Evolutionary conservation across 2,888 invertebrate species (phyloP).

Genomic region (Lydus trimaculatus): DNA sequence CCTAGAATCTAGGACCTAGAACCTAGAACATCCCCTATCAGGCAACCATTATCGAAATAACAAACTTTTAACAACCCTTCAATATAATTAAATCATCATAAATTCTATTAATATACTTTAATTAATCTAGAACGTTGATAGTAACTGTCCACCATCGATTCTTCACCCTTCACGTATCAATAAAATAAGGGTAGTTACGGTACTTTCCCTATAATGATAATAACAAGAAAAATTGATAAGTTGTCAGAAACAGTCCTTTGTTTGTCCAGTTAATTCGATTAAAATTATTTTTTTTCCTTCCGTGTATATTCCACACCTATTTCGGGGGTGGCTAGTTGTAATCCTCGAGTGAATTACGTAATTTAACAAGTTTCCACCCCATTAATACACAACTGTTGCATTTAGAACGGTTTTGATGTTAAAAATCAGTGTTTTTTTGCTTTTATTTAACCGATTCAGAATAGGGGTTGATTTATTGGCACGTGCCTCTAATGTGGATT

Average conservation of each 20-base stretch:
- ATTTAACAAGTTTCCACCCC: constrained; percentile 4
- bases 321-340: background rate
- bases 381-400: background rate
- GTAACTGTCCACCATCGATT: constrained; percentile 22
- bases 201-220: constrained; percentile 8
- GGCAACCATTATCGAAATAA: background rate
- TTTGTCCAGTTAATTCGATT: constrained; percentile 9
- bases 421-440: background rate
- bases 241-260: background rate
- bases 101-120: constrained; percentile 51
- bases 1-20: too few species aligned
- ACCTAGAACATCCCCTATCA: constrained; percentile 12
- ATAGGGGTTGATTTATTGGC: background rate
- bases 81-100: constrained; percentile 50
- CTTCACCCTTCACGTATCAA: background rate
- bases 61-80: constrained; percentile 12
- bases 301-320: background rate
- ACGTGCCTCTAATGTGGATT: background rate
- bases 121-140: constrained; percentile 48
- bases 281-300: background rate
- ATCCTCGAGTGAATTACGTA: background rate
- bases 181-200: constrained; percentile 21
- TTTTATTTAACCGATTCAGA: background rate
- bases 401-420: background rate
- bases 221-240: background rate